Evolutionary conservation across 2,113 vertebrate species (phyloP).

Genomic region (Cyanoramphus novaezelandiae): DNA sequence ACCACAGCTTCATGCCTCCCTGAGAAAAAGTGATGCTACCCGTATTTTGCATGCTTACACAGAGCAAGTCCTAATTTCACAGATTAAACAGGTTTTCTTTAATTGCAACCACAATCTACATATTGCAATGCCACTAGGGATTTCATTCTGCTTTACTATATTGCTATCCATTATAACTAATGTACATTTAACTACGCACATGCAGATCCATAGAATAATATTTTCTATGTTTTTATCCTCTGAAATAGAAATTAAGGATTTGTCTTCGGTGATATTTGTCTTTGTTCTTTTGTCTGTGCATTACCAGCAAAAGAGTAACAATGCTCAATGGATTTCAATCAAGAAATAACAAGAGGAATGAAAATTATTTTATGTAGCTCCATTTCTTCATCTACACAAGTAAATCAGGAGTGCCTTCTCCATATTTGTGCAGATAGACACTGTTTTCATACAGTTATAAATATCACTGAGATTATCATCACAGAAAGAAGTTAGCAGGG

Average conservation of each 20-base stretch:
- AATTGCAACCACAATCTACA: neutral
- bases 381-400: neutral
- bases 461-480: neutral
- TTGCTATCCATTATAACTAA: neutral
- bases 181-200: neutral
- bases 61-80: neutral
- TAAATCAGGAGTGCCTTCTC: neutral
- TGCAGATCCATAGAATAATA: neutral
- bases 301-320: neutral
- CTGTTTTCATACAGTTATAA: conserved; percentile 18
- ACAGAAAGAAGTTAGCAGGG: neutral
- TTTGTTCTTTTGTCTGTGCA: neutral
- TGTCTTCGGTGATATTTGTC: neutral
- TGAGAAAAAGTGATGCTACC: neutral
- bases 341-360: conserved; percentile 24
- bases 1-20: neutral
- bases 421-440: neutral
- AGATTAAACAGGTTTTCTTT: neutral
- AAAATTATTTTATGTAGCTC: conserved; percentile 16
- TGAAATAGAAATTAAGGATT: conserved; percentile 9
- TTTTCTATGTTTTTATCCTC: neutral
- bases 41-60: neutral
- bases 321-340: neutral
- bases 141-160: neutral
- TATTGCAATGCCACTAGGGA: neutral